Percentiles rank a stretch among this genome's conserved stretches.
Evolutionary conservation across 2,113 vertebrate species (phyloP).

Genomic region (Larimichthys crocea): DNA sequence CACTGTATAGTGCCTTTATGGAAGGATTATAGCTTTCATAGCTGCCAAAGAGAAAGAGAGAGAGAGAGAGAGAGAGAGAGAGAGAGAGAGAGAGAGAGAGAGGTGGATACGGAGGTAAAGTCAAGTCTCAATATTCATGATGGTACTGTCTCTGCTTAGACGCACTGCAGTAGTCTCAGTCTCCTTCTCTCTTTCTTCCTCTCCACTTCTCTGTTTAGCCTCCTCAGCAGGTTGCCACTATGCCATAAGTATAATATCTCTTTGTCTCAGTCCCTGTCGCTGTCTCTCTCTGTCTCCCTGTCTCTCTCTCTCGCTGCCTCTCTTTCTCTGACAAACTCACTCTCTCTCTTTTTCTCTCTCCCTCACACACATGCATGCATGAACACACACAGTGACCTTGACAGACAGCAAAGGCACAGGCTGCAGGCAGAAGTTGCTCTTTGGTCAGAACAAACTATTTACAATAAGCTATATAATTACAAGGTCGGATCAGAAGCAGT

Average conservation of each 20-base stretch:
- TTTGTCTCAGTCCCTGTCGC: not conserved
- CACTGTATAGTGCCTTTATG: no score
- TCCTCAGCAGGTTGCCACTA: slow-evolving; percentile 74
- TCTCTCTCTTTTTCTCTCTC: not conserved
- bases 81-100: not conserved
- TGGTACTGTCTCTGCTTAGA: slow-evolving; percentile 29
- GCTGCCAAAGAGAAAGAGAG: no score
- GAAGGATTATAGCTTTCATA: no score
- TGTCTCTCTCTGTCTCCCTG: not conserved
- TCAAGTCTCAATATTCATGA: slow-evolving; percentile 52
- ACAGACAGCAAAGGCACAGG: slow-evolving; percentile 32
- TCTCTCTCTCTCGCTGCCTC: not conserved
- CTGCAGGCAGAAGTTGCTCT: slow-evolving; percentile 54
- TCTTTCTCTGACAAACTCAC: not conserved
- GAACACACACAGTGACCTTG: slow-evolving; percentile 54
- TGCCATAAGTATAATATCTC: slow-evolving; percentile 51
- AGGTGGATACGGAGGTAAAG: not conserved
- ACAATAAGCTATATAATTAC: slow-evolving; percentile 19
- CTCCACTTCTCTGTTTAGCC: slow-evolving; percentile 53
- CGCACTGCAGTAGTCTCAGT: slow-evolving; percentile 62
- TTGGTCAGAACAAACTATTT: slow-evolving; percentile 42
- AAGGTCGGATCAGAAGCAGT: slow-evolving; percentile 20
- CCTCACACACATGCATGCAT: not conserved
- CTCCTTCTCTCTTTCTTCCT: slow-evolving; percentile 53
- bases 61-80: not conserved